These are phyloP conservation scores for Andinoacara biseriatus DNA, from an alignment of 2,113 vertebrate species.

Conservation along the genomic window DNA sequence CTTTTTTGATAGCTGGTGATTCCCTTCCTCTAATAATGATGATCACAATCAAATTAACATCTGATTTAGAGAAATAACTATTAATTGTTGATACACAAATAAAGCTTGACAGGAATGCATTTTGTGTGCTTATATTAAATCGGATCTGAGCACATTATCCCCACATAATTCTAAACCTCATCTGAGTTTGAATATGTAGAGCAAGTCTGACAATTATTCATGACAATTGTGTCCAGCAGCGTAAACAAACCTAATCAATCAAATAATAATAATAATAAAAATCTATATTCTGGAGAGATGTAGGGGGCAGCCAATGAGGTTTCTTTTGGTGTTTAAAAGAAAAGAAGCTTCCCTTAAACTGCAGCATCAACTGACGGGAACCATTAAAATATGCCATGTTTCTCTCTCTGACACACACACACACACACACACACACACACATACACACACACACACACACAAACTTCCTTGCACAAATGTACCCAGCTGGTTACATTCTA, in stretches of 20 bases:
- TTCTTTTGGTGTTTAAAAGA: slow-evolving; percentile 23
- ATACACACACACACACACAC: slow-evolving; percentile 31
- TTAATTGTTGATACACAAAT: not conserved
- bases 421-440: slow-evolving; percentile 32
- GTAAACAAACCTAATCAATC: not conserved
- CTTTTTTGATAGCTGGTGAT: not conserved
- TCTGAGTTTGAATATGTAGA: not conserved
- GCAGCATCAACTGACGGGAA: slow-evolving; percentile 57
- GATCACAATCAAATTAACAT: slow-evolving; percentile 6
- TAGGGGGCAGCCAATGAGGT: not conserved
- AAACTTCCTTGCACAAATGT: slow-evolving; percentile 69
- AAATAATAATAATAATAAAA: not conserved
- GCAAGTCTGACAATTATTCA: not conserved
- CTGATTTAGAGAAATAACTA: slow-evolving; percentile 17
- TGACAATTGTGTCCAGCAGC: not conserved
- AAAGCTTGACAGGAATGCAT: not conserved
- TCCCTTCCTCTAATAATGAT: slow-evolving; percentile 46
- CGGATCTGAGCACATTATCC: not conserved
- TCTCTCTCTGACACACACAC: slow-evolving; percentile 6
- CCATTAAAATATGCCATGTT: slow-evolving; percentile 61
- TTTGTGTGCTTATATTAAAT: not conserved
- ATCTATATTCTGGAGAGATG: not conserved
- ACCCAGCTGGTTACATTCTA: slow-evolving; percentile 79
- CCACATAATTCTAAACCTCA: not conserved
- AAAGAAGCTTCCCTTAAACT: slow-evolving; percentile 57